These are phyloP conservation scores for Salvelinus fontinalis DNA, from an alignment of 2,113 vertebrate species.

Conservation along the genomic window DNA sequence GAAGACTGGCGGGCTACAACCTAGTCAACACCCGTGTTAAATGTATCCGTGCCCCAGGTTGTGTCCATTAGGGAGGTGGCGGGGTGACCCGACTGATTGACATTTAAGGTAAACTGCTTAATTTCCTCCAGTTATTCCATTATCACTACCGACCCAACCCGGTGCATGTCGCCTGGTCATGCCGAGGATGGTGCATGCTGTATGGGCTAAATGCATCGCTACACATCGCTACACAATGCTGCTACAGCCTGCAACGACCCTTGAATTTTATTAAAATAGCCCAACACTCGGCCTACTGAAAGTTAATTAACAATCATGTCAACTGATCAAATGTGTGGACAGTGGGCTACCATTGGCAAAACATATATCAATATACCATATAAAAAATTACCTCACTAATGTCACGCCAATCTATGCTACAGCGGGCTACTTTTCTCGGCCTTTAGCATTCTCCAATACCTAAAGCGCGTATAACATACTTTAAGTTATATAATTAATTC, in stretches of 20 bases:
- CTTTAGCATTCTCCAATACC: slow-evolving; percentile 7
- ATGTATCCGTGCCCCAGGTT: slow-evolving; percentile 90
- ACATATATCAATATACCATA: not conserved
- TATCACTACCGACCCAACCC: slow-evolving; percentile 66
- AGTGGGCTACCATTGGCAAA: not conserved
- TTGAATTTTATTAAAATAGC: too few relatives aligned
- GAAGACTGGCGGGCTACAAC: slow-evolving; percentile 91
- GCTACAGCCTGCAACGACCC: too few relatives aligned
- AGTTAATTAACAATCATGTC: too few relatives aligned
- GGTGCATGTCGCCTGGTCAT: slow-evolving; percentile 9
- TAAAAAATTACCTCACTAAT: not conserved
- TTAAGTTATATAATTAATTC: slow-evolving; percentile 54
- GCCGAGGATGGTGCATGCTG: too few relatives aligned
- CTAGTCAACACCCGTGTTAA: slow-evolving; percentile 95
- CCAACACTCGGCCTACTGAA: too few relatives aligned
- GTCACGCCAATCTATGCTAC: not conserved
- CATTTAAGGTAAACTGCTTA: slow-evolving; percentile 94
- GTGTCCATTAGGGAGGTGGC: slow-evolving; percentile 80
- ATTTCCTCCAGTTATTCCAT: slow-evolving; percentile 85
- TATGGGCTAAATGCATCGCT: too few relatives aligned
- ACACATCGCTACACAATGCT: too few relatives aligned
- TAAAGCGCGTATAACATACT: slow-evolving; percentile 30
- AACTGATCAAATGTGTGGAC: too few relatives aligned
- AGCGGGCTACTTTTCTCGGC: not conserved
- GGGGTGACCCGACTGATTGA: slow-evolving; percentile 85